Evolutionary conservation across 2,797 vertebrate genomes (phyloP).

Genomic region (Eurystomus glaucurus): DNA sequence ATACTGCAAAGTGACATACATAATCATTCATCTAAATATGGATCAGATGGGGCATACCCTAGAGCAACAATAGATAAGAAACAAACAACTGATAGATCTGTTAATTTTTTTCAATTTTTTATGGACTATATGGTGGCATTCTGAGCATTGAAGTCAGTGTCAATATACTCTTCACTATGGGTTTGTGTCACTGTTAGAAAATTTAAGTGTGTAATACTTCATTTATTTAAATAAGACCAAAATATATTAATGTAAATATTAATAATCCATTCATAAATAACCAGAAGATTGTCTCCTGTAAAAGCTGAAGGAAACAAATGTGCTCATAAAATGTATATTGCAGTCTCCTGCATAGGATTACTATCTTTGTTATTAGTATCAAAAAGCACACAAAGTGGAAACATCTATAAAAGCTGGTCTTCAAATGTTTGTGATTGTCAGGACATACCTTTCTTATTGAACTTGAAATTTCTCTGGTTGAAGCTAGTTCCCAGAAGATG

Average conservation of each 20-base stretch:
- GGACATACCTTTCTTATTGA: neutral
- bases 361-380: neutral
- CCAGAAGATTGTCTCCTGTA: neutral
- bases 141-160: neutral
- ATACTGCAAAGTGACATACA: neutral
- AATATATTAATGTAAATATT: constrained; percentile 39
- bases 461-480: neutral
- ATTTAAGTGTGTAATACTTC: neutral
- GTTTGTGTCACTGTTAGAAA: neutral
- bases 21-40: constrained; percentile 31
- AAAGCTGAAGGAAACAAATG: neutral
- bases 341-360: neutral
- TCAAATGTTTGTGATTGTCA: neutral
- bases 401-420: neutral
- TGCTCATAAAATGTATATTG: neutral
- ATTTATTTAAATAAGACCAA: constrained; percentile 7
- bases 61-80: neutral
- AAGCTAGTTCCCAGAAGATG: neutral
- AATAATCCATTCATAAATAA: neutral
- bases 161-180: neutral
- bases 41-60: neutral
- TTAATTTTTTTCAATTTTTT: neutral
- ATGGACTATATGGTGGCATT: neutral
- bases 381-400: neutral
- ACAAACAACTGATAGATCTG: neutral